phyloP scores from a whole-genome alignment of 2,113 vertebrate species.

The Andinoacara biseriatus region DNA sequence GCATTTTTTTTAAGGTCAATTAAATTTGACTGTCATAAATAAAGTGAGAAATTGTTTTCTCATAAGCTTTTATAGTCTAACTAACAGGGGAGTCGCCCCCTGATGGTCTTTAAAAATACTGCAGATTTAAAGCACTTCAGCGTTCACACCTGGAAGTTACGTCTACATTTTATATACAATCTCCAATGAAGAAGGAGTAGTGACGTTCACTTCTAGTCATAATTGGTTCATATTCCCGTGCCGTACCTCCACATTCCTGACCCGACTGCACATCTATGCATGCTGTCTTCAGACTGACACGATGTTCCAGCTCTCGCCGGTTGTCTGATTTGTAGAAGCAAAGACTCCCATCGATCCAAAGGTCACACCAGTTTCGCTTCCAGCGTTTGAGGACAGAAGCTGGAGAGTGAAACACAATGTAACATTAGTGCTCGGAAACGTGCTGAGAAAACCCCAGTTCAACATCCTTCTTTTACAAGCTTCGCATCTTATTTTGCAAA shows the following conservation, averaged over 20 bases:
- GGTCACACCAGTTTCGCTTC: conserved; percentile 96
- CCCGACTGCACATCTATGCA: conserved; percentile 86
- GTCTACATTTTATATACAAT: background rate
- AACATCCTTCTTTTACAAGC: background rate
- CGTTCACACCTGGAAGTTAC: background rate
- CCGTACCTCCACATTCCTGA: conserved; percentile 88
- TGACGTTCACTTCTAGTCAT: background rate
- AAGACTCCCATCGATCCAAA: conserved; percentile 92
- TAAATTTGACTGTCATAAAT: too few relatives aligned
- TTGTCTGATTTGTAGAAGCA: conserved; percentile 89
- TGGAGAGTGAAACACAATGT: background rate
- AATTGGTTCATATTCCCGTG: background rate
- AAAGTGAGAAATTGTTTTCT: too few relatives aligned
- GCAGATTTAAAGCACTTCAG: background rate
- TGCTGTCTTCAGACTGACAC: conserved; percentile 83
- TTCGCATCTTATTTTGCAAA: background rate
- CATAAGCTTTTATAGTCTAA: background rate
- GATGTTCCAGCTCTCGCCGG: conserved; percentile 84
- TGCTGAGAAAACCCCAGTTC: background rate
- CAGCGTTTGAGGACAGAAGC: conserved; percentile 87
- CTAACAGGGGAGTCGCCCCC: background rate
- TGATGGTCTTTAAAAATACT: background rate
- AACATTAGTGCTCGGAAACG: background rate
- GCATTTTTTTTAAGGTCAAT: too few relatives aligned
- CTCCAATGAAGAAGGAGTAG: background rate